A percentile compares a stretch with the other conserved stretches of the same genome.
Evolutionary conservation across 2,888 invertebrate genomes (phyloP).

Genomic region (Oscheius sp.): DNA sequence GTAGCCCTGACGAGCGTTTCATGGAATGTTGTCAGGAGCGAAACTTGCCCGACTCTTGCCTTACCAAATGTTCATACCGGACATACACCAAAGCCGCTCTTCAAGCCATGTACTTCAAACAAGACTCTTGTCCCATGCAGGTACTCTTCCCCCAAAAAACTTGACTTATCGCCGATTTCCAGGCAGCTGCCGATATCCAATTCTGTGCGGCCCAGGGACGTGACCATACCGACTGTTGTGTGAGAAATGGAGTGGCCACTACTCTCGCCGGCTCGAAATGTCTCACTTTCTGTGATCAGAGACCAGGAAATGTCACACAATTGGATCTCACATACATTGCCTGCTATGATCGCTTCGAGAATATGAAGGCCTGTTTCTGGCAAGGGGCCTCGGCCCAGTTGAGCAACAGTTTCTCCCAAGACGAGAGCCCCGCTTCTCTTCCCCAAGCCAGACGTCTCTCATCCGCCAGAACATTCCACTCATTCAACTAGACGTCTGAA

Average conservation of each 20-base stretch:
- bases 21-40: slow-evolving; percentile 70
- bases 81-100: slow-evolving; percentile 68
- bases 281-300: slow-evolving; percentile 65
- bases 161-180: too few species aligned
- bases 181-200: slow-evolving; percentile 70
- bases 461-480: slow-evolving; percentile 32
- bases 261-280: slow-evolving; percentile 64
- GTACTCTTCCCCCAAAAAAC: not conserved
- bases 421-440: slow-evolving; percentile 24
- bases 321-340: slow-evolving; percentile 62
- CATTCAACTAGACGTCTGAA: not conserved
- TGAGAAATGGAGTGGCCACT: slow-evolving; percentile 59
- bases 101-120: slow-evolving; percentile 72
- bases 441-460: slow-evolving; percentile 26
- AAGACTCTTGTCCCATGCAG: slow-evolving; percentile 70
- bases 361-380: slow-evolving; percentile 67
- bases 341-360: slow-evolving; percentile 64
- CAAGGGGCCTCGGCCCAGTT: slow-evolving; percentile 43
- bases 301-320: slow-evolving; percentile 65
- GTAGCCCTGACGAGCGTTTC: slow-evolving; percentile 71
- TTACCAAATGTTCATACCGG: slow-evolving; percentile 67
- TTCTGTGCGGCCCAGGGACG: slow-evolving; percentile 67
- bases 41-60: slow-evolving; percentile 69
- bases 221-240: slow-evolving; percentile 61
- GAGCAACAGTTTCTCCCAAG: slow-evolving; percentile 40